Evolutionary conservation across 1,140 invertebrate species (phyloP).

Genomic region (Riptortus pedestris): DNA sequence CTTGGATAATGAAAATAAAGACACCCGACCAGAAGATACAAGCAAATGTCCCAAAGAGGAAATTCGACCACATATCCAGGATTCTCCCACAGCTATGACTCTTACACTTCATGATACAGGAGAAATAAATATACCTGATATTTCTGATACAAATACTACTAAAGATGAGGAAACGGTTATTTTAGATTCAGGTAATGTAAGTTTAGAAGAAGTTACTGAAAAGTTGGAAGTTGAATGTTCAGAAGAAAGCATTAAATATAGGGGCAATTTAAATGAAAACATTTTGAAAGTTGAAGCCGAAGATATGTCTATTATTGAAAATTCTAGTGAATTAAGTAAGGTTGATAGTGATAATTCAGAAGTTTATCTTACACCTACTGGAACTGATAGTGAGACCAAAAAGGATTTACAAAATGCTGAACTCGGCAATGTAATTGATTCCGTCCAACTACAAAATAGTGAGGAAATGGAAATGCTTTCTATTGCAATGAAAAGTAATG

Average conservation of each 20-base stretch:
- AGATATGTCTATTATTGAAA: conserved; percentile 21
- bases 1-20: conserved; percentile 11
- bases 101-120: conserved; percentile 24
- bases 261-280: conserved; percentile 10
- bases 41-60: conserved; percentile 15
- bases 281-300: conserved; percentile 26
- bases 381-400: conserved; percentile 37
- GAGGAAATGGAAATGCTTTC: conserved; percentile 1
- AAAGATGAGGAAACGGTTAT: neutral
- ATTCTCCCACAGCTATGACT: conserved; percentile 23
- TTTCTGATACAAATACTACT: conserved; percentile 3
- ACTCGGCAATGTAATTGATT: conserved; percentile 28
- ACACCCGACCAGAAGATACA: neutral
- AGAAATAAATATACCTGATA: conserved; percentile 21
- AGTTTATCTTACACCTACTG: conserved; percentile 48
- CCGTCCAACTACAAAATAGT: conserved; percentile 26
- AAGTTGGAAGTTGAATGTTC: conserved; percentile 8
- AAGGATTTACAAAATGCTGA: conserved; percentile 32
- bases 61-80: neutral
- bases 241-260: conserved; percentile 10
- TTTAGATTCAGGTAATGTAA: conserved; percentile 13
- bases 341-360: conserved; percentile 47
- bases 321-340: conserved; percentile 28
- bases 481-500: conserved; percentile 1
- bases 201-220: neutral